Base-by-base conservation (phyloP, 1,140 invertebrate species). In the Apis laboriosa region DNA sequence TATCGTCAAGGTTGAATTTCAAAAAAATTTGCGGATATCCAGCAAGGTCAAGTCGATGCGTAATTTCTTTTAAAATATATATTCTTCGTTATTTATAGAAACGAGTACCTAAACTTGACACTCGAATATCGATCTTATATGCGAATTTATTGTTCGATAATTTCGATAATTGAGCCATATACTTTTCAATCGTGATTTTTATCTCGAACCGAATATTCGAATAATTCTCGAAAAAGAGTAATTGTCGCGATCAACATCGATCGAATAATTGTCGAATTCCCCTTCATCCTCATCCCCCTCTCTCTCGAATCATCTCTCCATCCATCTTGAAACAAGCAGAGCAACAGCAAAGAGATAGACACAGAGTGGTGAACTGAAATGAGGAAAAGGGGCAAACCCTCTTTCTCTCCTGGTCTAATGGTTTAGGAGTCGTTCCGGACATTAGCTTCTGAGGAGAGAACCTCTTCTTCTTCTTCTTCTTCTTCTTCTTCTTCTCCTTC, bases 391-490 rank as follows among this genome's bases (percentile, higher is more conserved):
- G 77, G 68, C 58, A 66, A 24, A 68, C 71, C 77, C 82, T 74
- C 43, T 43, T 84, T 71, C 84, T 79, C 66, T 61, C 85, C 63
- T 78, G 79, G 66, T 89, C 88, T 93, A 93, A 93, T 93, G 90
- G 89, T 92, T 91, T 88, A 84, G 87, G 88, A 92, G 90, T 91
- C 92, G 91, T 93, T 94, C 88, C 91, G 91, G 91, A 94, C 92
- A 94, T 93, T 94, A 93, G 92, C 92, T 93, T 91, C 91, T 90
- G 88, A 72, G 78, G 82, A 86, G 84, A 87, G 78, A 90, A 74
- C 67, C 78, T 55, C 76, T 53, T 76, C 81, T 49, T 84, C 68
- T 67, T 77, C 81, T 55, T 81, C 78, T 43, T 83, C 76, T 53
- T 80, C 60, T 55, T 75, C 76, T 71, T 87, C 58, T 73, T 84